Evolutionary conservation across 2,888 invertebrate species (phyloP), one percentile per base, ranked within the genome.

Genomic region (Ischnura elegans): DNA sequence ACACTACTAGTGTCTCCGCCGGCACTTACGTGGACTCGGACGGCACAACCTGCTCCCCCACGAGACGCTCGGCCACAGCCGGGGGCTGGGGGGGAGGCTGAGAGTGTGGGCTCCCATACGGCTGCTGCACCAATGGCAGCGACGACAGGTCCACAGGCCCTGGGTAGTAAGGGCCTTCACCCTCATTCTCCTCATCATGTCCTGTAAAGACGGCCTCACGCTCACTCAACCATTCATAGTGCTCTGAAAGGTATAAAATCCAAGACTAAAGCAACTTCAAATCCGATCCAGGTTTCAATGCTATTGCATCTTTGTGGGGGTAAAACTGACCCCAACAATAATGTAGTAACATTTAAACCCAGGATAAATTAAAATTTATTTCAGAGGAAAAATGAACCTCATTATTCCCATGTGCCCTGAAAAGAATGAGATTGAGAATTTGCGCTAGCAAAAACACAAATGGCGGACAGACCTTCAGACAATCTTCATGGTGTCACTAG

Each of bases 11-110:
- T 51, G 87, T 93, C 45, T 51, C 93, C 16, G 47, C 94, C 16
- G 66, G 93, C 95, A 97, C 98, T 97, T 97, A 98, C 98, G 98
- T 98, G 95, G 98, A 97, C 95, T 98, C 98, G 0, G 98, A 97
- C 0, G 98, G 98, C 93, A 97, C 97, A 93, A 97, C 97, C 36
- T 97, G 97, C 94, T 97, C 97, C 0, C 97, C 98, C 87, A 98
- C 97, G 29, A 98, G 96, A 94, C 97, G 96, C 95, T 98, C 97
- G 0, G 98, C 97, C 94, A 97, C 97, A 0, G 97, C 95, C 6
- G 97, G 97, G 51, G 96, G 96, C 95, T 98, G 98, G 0, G 97
- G 97, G 95, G 98, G 97, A 94, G 97, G 97, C 94, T 97, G 97
- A 0, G 97, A 97, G 95, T 97, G 97, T 95, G 97, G 0, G 96